Evolutionary conservation across 37 sponge, comb jelly and placozoan species (phyloP).

Genomic region (Cladorhizidae sp.): DNA sequence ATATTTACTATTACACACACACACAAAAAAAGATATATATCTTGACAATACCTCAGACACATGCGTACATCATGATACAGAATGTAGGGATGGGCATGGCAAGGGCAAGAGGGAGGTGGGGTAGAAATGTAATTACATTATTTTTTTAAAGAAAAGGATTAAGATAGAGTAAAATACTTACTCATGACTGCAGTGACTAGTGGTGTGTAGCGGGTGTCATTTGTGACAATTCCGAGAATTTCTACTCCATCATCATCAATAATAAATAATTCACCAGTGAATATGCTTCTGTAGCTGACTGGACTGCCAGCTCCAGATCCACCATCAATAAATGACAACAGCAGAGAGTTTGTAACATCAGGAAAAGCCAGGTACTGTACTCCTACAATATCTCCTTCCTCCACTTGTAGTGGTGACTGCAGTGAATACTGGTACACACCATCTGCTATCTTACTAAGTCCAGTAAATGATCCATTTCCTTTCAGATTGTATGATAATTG

Average conservation of each 20-base stretch:
- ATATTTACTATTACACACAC: too few relatives aligned
- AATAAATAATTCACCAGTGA: neutral
- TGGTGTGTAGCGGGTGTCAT: neutral
- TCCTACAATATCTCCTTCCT: constrained; percentile 27
- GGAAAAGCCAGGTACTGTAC: neutral
- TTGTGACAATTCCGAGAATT: neutral
- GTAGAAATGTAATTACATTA: too few relatives aligned
- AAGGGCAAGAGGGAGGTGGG: too few relatives aligned
- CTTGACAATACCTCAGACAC: too few relatives aligned
- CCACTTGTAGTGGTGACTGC: neutral
- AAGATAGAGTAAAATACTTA: too few relatives aligned
- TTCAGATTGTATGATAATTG: neutral
- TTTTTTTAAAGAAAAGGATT: too few relatives aligned
- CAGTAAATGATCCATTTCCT: neutral
- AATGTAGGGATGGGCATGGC: too few relatives aligned
- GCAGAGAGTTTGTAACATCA: neutral
- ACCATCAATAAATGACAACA: neutral
- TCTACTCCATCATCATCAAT: neutral
- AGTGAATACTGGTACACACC: constrained; percentile 18
- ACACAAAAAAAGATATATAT: too few relatives aligned
- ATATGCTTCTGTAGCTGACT: neutral
- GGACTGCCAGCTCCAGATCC: neutral
- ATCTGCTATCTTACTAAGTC: neutral
- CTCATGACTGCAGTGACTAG: constrained; percentile 20
- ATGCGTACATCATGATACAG: too few relatives aligned